These are phyloP conservation scores for Junonia oenone DNA, from an alignment of 2,888 invertebrate genomes.

Conservation along the genomic window DNA sequence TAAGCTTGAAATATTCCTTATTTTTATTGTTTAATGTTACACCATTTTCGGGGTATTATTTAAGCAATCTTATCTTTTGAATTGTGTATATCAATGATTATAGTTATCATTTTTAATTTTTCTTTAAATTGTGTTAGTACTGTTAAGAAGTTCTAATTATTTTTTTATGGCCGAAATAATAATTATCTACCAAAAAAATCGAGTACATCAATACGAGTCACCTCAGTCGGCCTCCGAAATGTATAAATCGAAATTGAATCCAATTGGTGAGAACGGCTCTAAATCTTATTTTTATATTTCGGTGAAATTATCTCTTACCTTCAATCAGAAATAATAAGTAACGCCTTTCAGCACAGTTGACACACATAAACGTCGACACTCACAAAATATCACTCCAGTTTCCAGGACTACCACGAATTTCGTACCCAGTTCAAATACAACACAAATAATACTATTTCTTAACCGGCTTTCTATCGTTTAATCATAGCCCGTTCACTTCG, in stretches of 20 bases:
- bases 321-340: slow-evolving; percentile 42
- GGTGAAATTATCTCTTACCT: slow-evolving; percentile 42
- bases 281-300: slow-evolving; percentile 27
- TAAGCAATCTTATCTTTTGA: no score
- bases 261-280: slow-evolving; percentile 20
- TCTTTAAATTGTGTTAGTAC: not conserved
- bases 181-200: not conserved
- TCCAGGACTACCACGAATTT: slow-evolving; percentile 41
- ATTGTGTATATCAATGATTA: no score
- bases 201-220: not conserved
- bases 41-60: no score
- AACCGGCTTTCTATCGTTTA: slow-evolving; percentile 43
- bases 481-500: slow-evolving; percentile 54
- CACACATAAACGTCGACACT: slow-evolving; percentile 62
- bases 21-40: not conserved
- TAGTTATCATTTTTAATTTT: no score
- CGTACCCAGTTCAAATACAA: slow-evolving; percentile 47
- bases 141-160: not conserved
- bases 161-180: not conserved
- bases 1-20: no score
- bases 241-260: slow-evolving; percentile 30
- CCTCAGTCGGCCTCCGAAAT: slow-evolving; percentile 6
- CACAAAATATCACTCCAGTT: slow-evolving; percentile 56
- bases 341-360: slow-evolving; percentile 52
- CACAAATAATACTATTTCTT: slow-evolving; percentile 53